These are phyloP conservation scores for Gopherus evgoodei DNA, from an alignment of 2,113 vertebrate species.

Conservation along the genomic window DNA sequence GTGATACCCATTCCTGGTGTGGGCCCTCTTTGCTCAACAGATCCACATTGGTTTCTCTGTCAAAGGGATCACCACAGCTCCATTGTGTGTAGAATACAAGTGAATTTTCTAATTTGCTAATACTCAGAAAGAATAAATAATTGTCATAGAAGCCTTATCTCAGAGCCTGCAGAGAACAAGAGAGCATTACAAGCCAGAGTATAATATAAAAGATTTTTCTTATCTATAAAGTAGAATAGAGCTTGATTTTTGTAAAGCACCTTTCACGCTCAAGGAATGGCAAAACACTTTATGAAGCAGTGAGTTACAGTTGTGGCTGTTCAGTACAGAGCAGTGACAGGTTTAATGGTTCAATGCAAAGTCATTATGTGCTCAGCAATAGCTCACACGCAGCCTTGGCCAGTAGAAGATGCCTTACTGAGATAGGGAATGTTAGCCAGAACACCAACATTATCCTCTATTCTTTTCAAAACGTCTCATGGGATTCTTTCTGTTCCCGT, in stretches of 20 bases:
- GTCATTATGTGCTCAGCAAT: slow-evolving; percentile 14
- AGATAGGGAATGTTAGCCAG: not conserved
- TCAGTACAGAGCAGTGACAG: not conserved
- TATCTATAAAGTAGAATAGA: not conserved
- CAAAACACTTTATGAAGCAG: slow-evolving; percentile 46
- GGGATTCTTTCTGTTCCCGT: not conserved
- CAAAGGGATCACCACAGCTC: slow-evolving; percentile 43
- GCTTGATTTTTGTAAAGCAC: slow-evolving; percentile 35
- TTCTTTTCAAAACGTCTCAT: not conserved
- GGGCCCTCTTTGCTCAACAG: not conserved
- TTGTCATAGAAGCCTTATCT: not conserved
- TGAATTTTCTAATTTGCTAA: not conserved
- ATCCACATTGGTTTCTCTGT: slow-evolving; percentile 61
- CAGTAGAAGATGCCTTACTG: not conserved
- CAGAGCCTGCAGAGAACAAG: slow-evolving; percentile 60
- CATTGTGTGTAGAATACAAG: not conserved
- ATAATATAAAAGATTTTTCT: slow-evolving; percentile 53
- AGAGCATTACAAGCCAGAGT: slow-evolving; percentile 40
- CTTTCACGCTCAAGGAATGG: slow-evolving; percentile 39
- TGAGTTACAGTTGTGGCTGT: slow-evolving; percentile 37
- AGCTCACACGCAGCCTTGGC: not conserved
- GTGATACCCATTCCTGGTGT: not conserved
- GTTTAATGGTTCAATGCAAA: slow-evolving; percentile 2
- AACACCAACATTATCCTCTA: not conserved
- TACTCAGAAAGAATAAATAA: not conserved